These are phyloP conservation scores for Porites lobata DNA, from an alignment of 92 coral and sea anemone genomes.

Conservation along the genomic window DNA sequence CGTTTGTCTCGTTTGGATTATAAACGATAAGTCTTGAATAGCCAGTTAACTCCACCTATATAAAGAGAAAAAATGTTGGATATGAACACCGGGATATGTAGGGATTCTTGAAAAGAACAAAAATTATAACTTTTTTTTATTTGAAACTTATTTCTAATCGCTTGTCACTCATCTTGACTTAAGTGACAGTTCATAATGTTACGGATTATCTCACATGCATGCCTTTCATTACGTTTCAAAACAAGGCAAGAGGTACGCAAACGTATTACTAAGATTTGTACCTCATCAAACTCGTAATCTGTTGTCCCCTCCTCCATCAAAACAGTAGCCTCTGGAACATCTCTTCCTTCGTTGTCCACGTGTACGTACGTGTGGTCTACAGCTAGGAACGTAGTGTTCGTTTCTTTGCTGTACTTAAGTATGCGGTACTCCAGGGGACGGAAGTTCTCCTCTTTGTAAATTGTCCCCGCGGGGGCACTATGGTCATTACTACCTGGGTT, in stretches of 20 bases:
- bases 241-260: no score
- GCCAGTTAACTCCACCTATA: slow-evolving; percentile 82
- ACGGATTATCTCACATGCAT: background rate
- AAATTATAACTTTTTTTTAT: no score
- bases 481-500: slow-evolving; percentile 23
- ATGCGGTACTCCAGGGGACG: slow-evolving; percentile 93
- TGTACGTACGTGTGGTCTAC: slow-evolving; percentile 97
- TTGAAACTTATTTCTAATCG: no score
- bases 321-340: slow-evolving; percentile 94
- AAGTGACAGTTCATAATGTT: no score
- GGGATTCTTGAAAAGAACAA: background rate
- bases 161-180: no score
- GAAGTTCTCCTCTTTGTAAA: slow-evolving; percentile 92
- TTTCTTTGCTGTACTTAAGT: slow-evolving; percentile 85
- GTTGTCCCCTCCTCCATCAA: slow-evolving; percentile 87
- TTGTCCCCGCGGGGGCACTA: slow-evolving; percentile 98
- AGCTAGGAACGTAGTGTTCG: slow-evolving; percentile 82
- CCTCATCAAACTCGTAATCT: slow-evolving; percentile 92
- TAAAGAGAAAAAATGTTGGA: background rate
- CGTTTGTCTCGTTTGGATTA: slow-evolving; percentile 81
- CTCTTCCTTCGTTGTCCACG: slow-evolving; percentile 90
- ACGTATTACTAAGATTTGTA: background rate
- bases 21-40: slow-evolving; percentile 89
- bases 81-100: no score
- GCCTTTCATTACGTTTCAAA: background rate